Percentiles rank a stretch among this genome's conserved stretches.
These are phyloP conservation scores for Harmothoe impar DNA, from an alignment of 2,888 invertebrate species.

Conservation along the genomic window DNA sequence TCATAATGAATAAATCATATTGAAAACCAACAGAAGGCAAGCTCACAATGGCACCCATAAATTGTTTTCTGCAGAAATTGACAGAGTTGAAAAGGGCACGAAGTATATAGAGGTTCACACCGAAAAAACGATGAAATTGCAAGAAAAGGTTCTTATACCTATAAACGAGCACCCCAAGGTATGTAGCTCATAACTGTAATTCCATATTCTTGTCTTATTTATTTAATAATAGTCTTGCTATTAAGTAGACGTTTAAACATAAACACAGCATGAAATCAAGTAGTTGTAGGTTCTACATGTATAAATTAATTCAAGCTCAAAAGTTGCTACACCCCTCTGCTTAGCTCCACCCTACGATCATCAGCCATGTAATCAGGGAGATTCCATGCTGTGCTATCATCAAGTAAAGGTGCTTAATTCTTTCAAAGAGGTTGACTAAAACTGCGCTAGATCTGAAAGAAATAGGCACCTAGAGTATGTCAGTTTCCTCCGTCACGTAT, in stretches of 20 bases:
- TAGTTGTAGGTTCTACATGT: conserved; percentile 63
- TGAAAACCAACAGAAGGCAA: conserved; percentile 55
- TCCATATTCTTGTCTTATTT: conserved; percentile 63
- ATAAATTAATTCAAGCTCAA: conserved; percentile 59
- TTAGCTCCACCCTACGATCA: conserved; percentile 53
- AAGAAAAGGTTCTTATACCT: conserved; percentile 70
- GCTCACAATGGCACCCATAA: conserved; percentile 66
- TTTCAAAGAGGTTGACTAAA: conserved; percentile 34
- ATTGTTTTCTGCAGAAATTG: conserved; percentile 71
- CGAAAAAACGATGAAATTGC: conserved; percentile 70
- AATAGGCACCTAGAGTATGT: conserved; percentile 54
- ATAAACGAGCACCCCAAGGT: conserved; percentile 72
- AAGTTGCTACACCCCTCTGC: conserved; percentile 58
- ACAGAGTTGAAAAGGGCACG: conserved; percentile 68
- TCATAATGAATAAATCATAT: conserved; percentile 25
- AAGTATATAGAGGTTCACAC: conserved; percentile 70
- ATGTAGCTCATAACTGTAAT: conserved; percentile 67
- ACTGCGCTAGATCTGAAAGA: conserved; percentile 48
- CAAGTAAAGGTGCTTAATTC: conserved; percentile 56
- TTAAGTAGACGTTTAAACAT: conserved; percentile 61
- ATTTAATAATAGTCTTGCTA: conserved; percentile 62
- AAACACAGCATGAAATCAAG: conserved; percentile 63
- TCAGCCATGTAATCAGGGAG: conserved; percentile 62
- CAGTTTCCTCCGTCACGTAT: conserved; percentile 59
- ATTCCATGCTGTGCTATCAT: conserved; percentile 62